Conservation (phyloP, 2,797 vertebrate species). For the Gastrophryne carolinensis region DNA sequence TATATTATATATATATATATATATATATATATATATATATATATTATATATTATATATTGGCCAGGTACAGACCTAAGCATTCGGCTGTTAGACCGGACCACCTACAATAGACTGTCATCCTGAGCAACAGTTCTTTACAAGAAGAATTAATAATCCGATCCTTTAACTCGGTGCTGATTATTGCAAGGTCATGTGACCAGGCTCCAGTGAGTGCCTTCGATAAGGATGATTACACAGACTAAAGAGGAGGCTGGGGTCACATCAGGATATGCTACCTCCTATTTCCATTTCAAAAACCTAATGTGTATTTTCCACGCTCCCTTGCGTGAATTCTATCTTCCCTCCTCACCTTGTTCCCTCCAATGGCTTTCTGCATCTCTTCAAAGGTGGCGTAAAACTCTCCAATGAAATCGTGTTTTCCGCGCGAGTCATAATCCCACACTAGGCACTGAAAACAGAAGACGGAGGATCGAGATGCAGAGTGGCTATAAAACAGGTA, state of each 20-base stretch:
- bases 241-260: neutral
- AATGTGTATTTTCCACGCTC: neutral
- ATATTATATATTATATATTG: too few relatives aligned
- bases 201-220: neutral
- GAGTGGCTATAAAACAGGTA: too few relatives aligned
- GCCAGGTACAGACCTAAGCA: too few relatives aligned
- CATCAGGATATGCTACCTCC: neutral
- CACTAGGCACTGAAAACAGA: conserved; percentile 78
- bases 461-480: neutral
- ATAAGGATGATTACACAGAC: neutral
- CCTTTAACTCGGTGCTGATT: too few relatives aligned
- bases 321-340: neutral
- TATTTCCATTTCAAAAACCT: conserved; percentile 4
- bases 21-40: too few relatives aligned
- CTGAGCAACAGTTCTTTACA: too few relatives aligned
- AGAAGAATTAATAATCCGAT: too few relatives aligned
- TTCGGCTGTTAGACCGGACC: too few relatives aligned
- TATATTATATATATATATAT: too few relatives aligned
- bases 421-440: conserved; percentile 95
- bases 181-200: neutral
- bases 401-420: conserved; percentile 95
- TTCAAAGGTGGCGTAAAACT: conserved; percentile 90
- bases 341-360: conserved; percentile 78
- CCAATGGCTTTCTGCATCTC: conserved; percentile 89
- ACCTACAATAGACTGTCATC: too few relatives aligned